These are phyloP conservation scores for Platycheirus rosarum DNA, from an alignment of 2,888 invertebrate genomes.

Conservation along the genomic window DNA sequence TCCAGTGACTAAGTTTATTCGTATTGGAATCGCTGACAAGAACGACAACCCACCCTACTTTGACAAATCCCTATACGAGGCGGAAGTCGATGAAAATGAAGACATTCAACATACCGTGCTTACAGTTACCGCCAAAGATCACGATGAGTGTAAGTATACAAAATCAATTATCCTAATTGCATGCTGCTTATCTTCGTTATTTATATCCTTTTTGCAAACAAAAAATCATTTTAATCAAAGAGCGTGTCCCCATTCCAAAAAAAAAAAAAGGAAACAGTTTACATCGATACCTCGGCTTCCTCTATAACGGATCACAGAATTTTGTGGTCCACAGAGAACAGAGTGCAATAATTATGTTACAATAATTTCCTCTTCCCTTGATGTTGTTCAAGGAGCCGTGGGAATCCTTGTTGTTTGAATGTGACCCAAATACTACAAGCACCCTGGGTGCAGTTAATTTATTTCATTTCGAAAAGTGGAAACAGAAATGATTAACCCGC, in stretches of 20 bases:
- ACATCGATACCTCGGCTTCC: neutral
- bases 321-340: constrained; percentile 5
- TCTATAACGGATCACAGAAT: constrained; percentile 4
- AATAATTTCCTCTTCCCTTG: neutral
- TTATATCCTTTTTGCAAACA: constrained; percentile 2
- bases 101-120: constrained; percentile 98
- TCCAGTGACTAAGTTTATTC: constrained; percentile 98
- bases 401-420: neutral
- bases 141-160: constrained; percentile 98
- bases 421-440: constrained; percentile 1
- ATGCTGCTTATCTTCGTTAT: neutral
- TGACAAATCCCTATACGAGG: constrained; percentile 97
- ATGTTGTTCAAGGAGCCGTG: neutral
- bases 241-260: neutral
- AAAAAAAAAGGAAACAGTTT: neutral
- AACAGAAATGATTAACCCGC: neutral
- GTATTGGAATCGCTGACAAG: constrained; percentile 98
- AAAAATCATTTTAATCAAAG: too few species aligned
- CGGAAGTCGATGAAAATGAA: constrained; percentile 98
- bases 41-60: constrained; percentile 99
- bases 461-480: neutral
- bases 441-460: neutral
- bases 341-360: constrained; percentile 1
- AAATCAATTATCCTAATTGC: constrained; percentile 65
- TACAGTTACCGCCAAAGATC: constrained; percentile 99